A percentile compares a stretch with the other conserved stretches of the same genome.
Conservation (phyloP, 2,888 invertebrate genomes). For the Agrotis segetum region DNA sequence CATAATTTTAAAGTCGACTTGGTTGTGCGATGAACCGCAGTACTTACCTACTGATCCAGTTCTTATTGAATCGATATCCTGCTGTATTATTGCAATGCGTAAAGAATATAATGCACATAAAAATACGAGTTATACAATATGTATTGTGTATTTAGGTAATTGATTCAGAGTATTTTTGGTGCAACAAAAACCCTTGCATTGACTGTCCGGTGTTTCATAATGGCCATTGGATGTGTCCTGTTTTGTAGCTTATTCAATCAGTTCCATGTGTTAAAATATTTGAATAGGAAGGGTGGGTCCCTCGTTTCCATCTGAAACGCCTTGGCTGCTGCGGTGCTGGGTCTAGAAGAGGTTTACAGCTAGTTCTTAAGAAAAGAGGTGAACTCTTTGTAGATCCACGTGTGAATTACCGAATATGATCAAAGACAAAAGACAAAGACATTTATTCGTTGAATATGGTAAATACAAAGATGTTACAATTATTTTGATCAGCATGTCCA, state of each 20-base stretch:
- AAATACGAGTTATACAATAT: slow-evolving; percentile 41
- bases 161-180: slow-evolving; percentile 38
- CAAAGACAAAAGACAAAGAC: no score
- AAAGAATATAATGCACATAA: slow-evolving; percentile 23
- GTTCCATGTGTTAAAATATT: background rate
- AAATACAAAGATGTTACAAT: no score
- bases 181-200: slow-evolving; percentile 16
- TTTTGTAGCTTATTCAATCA: background rate
- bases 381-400: background rate
- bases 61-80: slow-evolving; percentile 36
- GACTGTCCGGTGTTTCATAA: slow-evolving; percentile 31
- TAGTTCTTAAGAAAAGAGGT: no score
- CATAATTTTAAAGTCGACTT: slow-evolving; percentile 11
- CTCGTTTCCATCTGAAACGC: no score
- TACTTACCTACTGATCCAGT: slow-evolving; percentile 28
- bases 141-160: slow-evolving; percentile 35
- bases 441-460: no score
- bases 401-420: no score
- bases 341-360: no score
- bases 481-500: no score
- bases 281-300: background rate
- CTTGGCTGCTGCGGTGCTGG: no score
- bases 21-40: slow-evolving; percentile 24
- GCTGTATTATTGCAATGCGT: slow-evolving; percentile 35
- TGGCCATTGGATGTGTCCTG: slow-evolving; percentile 17